A percentile compares a stretch with the other conserved stretches of the same genome.
Evolutionary conservation across 2,888 invertebrate genomes (phyloP).

Genomic region (Epiblema foenella): DNA sequence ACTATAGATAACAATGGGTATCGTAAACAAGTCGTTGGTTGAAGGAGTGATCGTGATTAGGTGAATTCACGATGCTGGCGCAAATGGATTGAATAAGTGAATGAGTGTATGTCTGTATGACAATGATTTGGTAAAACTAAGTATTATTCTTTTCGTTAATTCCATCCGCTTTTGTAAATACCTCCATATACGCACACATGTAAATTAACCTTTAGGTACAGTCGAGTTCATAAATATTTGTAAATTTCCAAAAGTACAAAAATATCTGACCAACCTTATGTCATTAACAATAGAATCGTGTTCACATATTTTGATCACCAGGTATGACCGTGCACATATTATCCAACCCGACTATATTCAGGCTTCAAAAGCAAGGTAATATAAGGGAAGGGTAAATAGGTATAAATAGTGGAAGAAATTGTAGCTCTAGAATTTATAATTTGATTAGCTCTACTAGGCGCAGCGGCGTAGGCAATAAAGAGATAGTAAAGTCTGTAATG

Average conservation of each 20-base stretch:
- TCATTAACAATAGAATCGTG: too few relatives aligned
- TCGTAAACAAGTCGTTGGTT: constrained; percentile 16
- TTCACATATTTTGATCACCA: too few relatives aligned
- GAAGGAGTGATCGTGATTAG: neutral
- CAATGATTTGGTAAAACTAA: neutral
- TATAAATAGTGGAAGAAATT: constrained; percentile 2
- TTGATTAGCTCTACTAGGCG: constrained; percentile 29
- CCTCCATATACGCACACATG: neutral
- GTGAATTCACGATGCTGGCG: neutral
- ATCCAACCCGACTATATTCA: too few relatives aligned
- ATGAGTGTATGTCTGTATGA: neutral
- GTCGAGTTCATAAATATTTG: too few relatives aligned
- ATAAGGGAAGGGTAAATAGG: too few relatives aligned
- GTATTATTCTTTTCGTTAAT: neutral
- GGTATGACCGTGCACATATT: too few relatives aligned
- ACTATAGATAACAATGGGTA: constrained; percentile 15
- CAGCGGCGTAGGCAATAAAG: too few relatives aligned
- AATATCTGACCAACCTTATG: too few relatives aligned
- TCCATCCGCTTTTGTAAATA: neutral
- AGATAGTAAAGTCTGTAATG: constrained; percentile 33
- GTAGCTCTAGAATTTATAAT: constrained; percentile 18
- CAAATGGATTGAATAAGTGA: neutral
- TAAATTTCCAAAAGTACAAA: too few relatives aligned
- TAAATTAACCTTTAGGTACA: too few relatives aligned
- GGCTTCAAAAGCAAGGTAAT: neutral